Evolutionary conservation across 2,797 vertebrate species (phyloP).

Genomic region (Somateria mollissima): DNA sequence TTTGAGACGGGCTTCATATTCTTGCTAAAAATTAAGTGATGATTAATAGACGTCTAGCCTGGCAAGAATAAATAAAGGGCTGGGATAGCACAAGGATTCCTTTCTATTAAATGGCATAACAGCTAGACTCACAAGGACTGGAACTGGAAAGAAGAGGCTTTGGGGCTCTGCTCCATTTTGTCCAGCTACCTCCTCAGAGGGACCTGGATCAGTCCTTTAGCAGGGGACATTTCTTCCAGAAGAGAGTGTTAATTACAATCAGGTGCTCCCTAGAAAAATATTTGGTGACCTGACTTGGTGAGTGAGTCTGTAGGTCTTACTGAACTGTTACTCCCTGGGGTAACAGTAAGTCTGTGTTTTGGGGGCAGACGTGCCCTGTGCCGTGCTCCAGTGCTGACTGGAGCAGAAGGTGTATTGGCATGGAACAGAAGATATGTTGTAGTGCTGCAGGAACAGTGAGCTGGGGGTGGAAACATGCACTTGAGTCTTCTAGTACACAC

Average conservation of each 20-base stretch:
- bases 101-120: not conserved
- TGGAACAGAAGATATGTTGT: not conserved
- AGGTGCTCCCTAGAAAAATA: not conserved
- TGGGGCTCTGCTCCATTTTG: not conserved
- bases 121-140: not conserved
- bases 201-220: not conserved
- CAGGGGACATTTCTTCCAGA: not conserved
- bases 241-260: not conserved
- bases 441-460: not conserved
- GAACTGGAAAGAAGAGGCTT: not conserved
- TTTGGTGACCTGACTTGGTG: not conserved
- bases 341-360: not conserved
- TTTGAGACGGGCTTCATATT: not conserved
- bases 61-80: not conserved
- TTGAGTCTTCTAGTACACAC: rapidly evolving
- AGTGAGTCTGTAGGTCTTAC: not conserved
- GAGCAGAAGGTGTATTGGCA: not conserved
- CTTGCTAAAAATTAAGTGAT: not conserved
- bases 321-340: rapidly evolving
- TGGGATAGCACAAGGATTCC: not conserved
- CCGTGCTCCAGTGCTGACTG: not conserved
- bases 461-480: rapidly evolving
- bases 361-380: rapidly evolving
- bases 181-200: not conserved
- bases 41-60: not conserved